Base-by-base conservation (phyloP, 2,113 vertebrate species). In the Malurus elegans region DNA sequence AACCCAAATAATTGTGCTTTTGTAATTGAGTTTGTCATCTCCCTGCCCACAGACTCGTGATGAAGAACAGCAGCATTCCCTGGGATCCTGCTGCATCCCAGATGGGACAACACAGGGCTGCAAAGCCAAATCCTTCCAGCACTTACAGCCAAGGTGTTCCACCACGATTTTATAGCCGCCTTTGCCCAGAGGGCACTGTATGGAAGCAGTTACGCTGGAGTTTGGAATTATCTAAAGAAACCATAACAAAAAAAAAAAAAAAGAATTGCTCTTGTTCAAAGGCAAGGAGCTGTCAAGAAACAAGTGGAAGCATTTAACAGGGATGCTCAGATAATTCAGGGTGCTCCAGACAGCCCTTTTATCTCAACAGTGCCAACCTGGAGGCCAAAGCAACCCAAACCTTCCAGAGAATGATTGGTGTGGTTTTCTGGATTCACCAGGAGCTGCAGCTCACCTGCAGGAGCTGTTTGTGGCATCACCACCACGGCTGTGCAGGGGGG, bases 291-390 rank as follows among this genome's bases (percentile, higher is more conserved):
- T 76, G 65, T 23, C 70, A 62, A 62, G 50, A 90, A 48, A 93
- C n/a, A 79, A 86, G 69, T 69, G 87, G 81, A 79, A 82, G 50
- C 62, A 66, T 62, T 90, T 90, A 87, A 76, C 71, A 85, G 4
- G 60, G 84, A 50, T 54, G 81, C 31, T 85, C 60, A 5, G 47
- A 73, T 73, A 50, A 66, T 2, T 28, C 0, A 3, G 50, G 54
- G 38, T 56, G 94, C 94, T 94, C 42, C 20, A 88, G 93, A 81
- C 93, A 86, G 67, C 71, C 4, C 94, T 96, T 96, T 94, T 26
- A 95, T 94, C 92, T 93, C 67, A 6, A 66, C 56, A 4, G 21
- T 25, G 56, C 67, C 67, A 75, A 34, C 54, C 26, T 1, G 1
- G 81, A 51, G 92, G 94, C 94, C 96, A 93, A 72, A 12, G 58